phyloP scores from a whole-genome alignment of 2,113 vertebrate genomes.

The Jacana jacana region DNA sequence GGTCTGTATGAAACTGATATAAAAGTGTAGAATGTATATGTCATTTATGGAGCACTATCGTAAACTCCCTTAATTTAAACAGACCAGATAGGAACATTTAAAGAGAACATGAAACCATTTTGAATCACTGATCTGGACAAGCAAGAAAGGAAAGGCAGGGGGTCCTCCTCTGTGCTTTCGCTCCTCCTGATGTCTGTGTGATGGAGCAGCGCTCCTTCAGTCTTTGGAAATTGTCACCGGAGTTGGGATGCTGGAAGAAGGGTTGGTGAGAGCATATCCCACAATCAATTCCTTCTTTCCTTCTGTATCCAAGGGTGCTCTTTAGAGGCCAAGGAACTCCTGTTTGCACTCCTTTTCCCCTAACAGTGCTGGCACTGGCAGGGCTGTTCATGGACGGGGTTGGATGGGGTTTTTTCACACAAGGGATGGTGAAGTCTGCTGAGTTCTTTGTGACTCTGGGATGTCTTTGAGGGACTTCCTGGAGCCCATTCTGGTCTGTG shows the following conservation, averaged over 20 bases:
- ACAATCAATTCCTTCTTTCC: not conserved
- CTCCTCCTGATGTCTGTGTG: not conserved
- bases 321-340: not conserved
- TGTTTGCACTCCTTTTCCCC: not conserved
- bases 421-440: not conserved
- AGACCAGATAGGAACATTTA: not conserved
- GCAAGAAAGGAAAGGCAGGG: not conserved
- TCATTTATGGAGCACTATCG: not conserved
- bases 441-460: not conserved
- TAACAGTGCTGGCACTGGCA: not conserved
- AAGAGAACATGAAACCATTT: not conserved
- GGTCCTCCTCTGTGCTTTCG: not conserved
- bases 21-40: not conserved
- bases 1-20: not conserved
- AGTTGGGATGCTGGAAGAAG: not conserved
- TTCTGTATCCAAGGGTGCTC: not conserved
- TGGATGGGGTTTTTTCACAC: fast-evolving
- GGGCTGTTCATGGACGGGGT: not conserved
- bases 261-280: not conserved
- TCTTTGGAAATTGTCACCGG: not conserved
- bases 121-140: not conserved
- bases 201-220: not conserved
- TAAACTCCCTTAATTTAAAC: not conserved
- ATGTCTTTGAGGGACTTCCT: not conserved
- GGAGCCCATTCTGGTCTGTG: not conserved